Evolutionary conservation across 2,888 invertebrate species (phyloP), one percentile per base, ranked within the genome.

Genomic region (Hirtodrosophila histrioides): DNA sequence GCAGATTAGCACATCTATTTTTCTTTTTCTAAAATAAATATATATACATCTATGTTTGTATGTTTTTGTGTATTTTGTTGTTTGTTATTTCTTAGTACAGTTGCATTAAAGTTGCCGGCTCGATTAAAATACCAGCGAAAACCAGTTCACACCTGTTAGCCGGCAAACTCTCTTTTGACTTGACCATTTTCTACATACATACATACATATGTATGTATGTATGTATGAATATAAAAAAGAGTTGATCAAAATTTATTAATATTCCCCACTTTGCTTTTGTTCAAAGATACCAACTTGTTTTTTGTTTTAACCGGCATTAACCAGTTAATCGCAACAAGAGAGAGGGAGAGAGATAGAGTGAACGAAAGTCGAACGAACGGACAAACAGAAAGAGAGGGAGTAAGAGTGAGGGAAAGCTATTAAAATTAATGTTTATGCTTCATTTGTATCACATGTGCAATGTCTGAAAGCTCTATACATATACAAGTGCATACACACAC

Each of bases 341-440:
- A 39, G 23, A 12, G 27, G 7, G 37, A 17, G 39, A 17, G 17
- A 17, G 17, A 17, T 1, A 17, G 17, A 17, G 17, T n/a, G 31
- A 3, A 10, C 12, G 31, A 3, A 10, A 24, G 40, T 5, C 8
- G 17, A 17, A 17, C 17, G 17, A 17, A 17, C 17, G 17, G 2
- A 17, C 17, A 7, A 17, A 31, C 8, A 4, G 12, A 17, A 3
- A 54, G 17, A 29, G 48, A 11, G 9, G 24, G 24, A 3, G 46
- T 4, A 27, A 27, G 11, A 9, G 35, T 11, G 17, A 43, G 45
- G 17, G 56, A 61, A 50, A 57, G 60, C 65, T 45, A 70, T 70
- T 75, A 53, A 70, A 56, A 65, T 49, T 56, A 70, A 60, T 73
- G 60, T 75, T 73, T 70, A 65, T 73, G 71, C 53, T 43, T 69